phyloP scores from a whole-genome alignment of 2,888 invertebrate species.

The Callyntrura guangdongensis region DNA sequence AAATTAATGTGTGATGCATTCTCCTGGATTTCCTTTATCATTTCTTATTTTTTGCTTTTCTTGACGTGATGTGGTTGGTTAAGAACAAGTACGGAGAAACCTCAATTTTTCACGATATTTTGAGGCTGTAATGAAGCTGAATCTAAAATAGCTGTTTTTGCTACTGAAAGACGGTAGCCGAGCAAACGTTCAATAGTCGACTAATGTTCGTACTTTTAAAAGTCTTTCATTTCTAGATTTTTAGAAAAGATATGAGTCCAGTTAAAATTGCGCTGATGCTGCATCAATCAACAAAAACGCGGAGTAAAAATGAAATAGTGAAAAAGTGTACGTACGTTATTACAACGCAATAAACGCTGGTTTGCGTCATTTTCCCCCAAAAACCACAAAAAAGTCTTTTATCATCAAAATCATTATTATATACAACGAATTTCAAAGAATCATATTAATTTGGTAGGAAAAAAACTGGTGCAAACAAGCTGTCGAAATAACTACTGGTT shows the following conservation, averaged over 20 bases:
- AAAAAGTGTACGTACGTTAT: not conserved
- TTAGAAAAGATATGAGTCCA: conserved; percentile 21
- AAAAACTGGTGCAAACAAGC: not conserved
- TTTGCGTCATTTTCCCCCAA: conserved; percentile 64
- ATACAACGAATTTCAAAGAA: not conserved
- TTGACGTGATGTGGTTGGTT: not conserved
- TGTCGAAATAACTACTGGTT: not conserved
- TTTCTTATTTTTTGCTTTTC: not conserved
- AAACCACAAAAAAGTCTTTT: conserved; percentile 33
- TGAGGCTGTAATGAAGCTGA: no score
- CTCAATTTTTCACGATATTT: not conserved
- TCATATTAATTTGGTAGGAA: not conserved
- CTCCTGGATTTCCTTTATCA: conserved; percentile 2
- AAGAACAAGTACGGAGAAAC: not conserved
- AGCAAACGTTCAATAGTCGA: no score
- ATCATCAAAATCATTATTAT: conserved; percentile 1
- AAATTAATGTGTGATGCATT: not conserved
- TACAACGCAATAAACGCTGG: conserved; percentile 27
- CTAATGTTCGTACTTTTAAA: not conserved
- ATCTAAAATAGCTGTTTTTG: no score
- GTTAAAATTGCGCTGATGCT: not conserved
- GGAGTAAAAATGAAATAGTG: not conserved
- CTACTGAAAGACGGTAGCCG: not conserved
- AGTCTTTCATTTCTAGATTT: conserved; percentile 29
- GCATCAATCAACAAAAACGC: not conserved